These are phyloP conservation scores for Ophion ventricosus DNA, from an alignment of 2,888 invertebrate species.

Conservation along the genomic window DNA sequence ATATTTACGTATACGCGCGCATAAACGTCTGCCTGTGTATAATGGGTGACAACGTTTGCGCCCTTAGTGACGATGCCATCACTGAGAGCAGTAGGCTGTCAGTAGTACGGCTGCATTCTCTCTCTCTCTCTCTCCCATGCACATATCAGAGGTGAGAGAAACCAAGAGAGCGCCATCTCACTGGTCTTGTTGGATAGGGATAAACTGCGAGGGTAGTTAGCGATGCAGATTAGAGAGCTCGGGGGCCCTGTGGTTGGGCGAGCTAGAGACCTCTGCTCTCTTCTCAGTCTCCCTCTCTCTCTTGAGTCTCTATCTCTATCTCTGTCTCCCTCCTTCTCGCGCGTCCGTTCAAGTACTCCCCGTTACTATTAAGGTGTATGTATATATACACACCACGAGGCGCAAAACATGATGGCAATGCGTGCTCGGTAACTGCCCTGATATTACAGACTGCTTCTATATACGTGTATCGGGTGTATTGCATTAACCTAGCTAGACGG, in stretches of 20 bases:
- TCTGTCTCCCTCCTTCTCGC: background rate
- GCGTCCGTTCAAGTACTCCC: background rate
- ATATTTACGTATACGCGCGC: background rate
- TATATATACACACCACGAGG: background rate
- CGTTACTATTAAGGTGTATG: background rate
- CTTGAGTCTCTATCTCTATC: background rate
- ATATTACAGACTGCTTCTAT: slow-evolving; percentile 3
- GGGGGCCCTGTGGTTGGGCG: slow-evolving; percentile 59
- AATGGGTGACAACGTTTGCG: slow-evolving; percentile 57
- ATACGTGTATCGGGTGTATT: slow-evolving; percentile 54
- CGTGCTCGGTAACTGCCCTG: slow-evolving; percentile 23
- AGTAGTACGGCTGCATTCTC: slow-evolving; percentile 53
- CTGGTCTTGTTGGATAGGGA: slow-evolving; percentile 53
- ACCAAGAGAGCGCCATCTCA: slow-evolving; percentile 31
- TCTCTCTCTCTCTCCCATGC: background rate
- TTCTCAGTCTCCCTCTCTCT: background rate
- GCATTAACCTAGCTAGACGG: slow-evolving; percentile 75
- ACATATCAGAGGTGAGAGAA: slow-evolving; percentile 49
- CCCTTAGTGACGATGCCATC: slow-evolving; percentile 46
- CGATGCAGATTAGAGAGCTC: slow-evolving; percentile 77
- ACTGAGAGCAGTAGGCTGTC: slow-evolving; percentile 24
- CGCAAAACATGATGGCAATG: slow-evolving; percentile 49
- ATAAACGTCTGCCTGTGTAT: background rate
- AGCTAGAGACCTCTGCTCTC: slow-evolving; percentile 25
- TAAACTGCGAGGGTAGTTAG: slow-evolving; percentile 75